phyloP scores from a whole-genome alignment of 2,113 vertebrate genomes.

The Carlito syrichta region DNA sequence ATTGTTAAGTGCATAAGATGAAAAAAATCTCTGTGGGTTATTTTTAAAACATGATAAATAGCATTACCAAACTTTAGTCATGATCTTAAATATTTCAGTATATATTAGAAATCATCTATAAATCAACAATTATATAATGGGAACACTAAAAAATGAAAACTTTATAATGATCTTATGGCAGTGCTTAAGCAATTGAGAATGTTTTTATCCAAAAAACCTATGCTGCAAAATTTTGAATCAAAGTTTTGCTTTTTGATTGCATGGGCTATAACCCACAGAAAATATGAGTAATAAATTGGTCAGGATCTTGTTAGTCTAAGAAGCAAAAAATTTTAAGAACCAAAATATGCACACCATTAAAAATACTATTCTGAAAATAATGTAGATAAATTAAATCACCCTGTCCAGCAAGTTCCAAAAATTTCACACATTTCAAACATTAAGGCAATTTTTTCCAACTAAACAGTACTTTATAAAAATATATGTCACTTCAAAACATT shows the following conservation, averaged over 20 bases:
- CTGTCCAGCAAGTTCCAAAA: slow-evolving; percentile 85
- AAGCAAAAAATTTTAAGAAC: slow-evolving; percentile 64
- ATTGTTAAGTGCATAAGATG: background rate
- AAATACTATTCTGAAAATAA: slow-evolving; percentile 76
- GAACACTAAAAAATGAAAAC: slow-evolving; percentile 65
- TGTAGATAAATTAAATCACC: slow-evolving; percentile 81
- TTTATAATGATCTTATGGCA: slow-evolving; percentile 44
- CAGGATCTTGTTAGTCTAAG: slow-evolving; percentile 72
- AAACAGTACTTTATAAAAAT: slow-evolving; percentile 89
- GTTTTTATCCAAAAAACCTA: slow-evolving; percentile 53
- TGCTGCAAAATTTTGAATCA: slow-evolving; percentile 54
- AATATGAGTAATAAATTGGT: slow-evolving; percentile 74
- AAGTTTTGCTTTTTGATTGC: slow-evolving; percentile 68
- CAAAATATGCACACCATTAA: slow-evolving; percentile 78
- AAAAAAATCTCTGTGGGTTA: slow-evolving; percentile 26
- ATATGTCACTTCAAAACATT: slow-evolving; percentile 89
- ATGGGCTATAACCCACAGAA: slow-evolving; percentile 64
- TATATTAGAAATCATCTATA: slow-evolving; percentile 49
- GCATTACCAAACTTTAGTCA: slow-evolving; percentile 21
- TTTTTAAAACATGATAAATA: slow-evolving; percentile 39
- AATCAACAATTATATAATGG: slow-evolving; percentile 55
- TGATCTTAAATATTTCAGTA: slow-evolving; percentile 38
- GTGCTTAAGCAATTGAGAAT: slow-evolving; percentile 61
- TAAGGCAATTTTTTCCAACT: slow-evolving; percentile 89
- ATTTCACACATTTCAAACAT: slow-evolving; percentile 83